These are phyloP conservation scores for Alentia gelatinosa DNA, from an alignment of 2,888 invertebrate genomes.

Conservation along the genomic window DNA sequence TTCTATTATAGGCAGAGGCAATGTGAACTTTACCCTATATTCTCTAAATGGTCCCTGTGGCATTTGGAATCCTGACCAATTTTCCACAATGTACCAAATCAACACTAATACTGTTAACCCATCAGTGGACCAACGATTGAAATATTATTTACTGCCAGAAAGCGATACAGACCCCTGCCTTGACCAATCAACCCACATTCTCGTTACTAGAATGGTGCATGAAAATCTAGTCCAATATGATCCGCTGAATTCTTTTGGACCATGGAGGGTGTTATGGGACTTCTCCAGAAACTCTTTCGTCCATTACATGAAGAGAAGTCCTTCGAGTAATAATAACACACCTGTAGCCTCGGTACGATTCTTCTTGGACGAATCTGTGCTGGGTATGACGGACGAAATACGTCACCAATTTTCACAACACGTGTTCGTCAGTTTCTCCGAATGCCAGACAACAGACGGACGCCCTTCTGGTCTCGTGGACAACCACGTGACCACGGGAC, in stretches of 20 bases:
- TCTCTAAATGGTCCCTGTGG: constrained; percentile 24
- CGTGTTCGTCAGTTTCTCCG: background rate
- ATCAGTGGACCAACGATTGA: background rate
- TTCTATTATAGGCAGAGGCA: constrained; percentile 8
- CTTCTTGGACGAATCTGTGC: background rate
- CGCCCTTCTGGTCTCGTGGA: background rate
- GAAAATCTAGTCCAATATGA: background rate
- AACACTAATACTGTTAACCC: background rate
- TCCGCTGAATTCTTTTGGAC: background rate
- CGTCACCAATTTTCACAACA: background rate
- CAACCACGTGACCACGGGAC: constrained; percentile 26
- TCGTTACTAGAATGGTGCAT: background rate
- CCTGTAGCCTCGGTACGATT: background rate
- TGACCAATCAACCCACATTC: background rate
- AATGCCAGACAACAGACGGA: background rate
- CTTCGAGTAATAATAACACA: background rate
- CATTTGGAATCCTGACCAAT: background rate
- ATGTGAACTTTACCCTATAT: background rate
- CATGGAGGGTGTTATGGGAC: constrained; percentile 10
- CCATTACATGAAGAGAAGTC: background rate
- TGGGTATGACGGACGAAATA: background rate
- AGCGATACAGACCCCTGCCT: background rate
- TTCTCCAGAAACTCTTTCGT: background rate
- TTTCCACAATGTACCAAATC: background rate
- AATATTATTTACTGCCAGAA: background rate